phyloP scores from a whole-genome alignment of 2,888 invertebrate genomes.

The Suillia variegata region DNA sequence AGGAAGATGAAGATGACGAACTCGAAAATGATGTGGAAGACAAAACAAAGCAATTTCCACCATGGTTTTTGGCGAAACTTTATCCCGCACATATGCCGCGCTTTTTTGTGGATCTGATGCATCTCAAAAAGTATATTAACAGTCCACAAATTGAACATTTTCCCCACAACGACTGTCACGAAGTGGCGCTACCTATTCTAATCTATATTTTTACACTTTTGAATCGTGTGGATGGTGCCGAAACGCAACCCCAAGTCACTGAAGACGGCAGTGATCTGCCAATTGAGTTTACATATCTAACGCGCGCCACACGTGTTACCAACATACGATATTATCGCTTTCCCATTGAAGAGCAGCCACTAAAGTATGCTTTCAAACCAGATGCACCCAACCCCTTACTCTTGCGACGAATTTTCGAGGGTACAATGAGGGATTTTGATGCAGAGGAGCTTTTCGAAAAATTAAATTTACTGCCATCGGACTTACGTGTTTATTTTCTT shows the following conservation, averaged over 20 bases:
- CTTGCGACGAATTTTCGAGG: slow-evolving; percentile 44
- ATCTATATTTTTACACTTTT: slow-evolving; percentile 65
- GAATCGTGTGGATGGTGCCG: slow-evolving; percentile 42
- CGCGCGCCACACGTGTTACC: slow-evolving; percentile 50
- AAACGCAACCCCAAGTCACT: slow-evolving; percentile 27
- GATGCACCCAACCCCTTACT: slow-evolving; percentile 40
- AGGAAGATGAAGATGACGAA: slow-evolving; percentile 23
- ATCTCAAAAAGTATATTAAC: slow-evolving; percentile 69
- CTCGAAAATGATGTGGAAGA: slow-evolving; percentile 30
- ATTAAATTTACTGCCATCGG: slow-evolving; percentile 43
- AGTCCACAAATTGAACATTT: slow-evolving; percentile 76
- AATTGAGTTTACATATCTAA: slow-evolving; percentile 52
- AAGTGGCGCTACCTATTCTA: slow-evolving; percentile 68
- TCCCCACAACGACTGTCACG: slow-evolving; percentile 66
- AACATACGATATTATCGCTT: slow-evolving; percentile 51
- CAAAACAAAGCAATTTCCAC: slow-evolving; percentile 60
- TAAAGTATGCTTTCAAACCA: slow-evolving; percentile 39
- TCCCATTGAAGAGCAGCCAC: slow-evolving; percentile 34
- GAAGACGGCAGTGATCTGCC: slow-evolving; percentile 31
- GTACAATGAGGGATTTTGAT: slow-evolving; percentile 33
- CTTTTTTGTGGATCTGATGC: slow-evolving; percentile 71
- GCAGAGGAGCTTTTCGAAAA: slow-evolving; percentile 40
- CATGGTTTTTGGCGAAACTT: slow-evolving; percentile 72
- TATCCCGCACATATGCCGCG: slow-evolving; percentile 68
- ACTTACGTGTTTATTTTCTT: slow-evolving; percentile 52